Conservation (phyloP, 2,888 invertebrate genomes). For the Brachyopa scutellaris region DNA sequence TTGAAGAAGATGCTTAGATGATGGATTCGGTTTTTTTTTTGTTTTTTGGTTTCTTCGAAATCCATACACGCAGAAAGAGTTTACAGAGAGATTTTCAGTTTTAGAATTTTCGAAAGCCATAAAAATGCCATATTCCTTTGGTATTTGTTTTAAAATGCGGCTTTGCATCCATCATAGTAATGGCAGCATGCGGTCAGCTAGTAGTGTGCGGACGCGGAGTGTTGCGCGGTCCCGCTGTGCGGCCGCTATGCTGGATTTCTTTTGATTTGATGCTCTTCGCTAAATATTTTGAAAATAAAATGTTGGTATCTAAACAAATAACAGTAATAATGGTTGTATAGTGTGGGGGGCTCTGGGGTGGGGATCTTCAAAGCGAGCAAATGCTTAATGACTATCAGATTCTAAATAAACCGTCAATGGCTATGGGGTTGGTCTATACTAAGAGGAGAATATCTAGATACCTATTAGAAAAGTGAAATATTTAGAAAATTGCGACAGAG, state of each 20-base stretch:
- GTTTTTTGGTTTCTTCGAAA: neutral
- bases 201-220: constrained; percentile 53
- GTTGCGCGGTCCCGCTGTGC: constrained; percentile 60
- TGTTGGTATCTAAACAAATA: constrained; percentile 76
- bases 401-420: constrained; percentile 66
- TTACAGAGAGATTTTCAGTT: neutral
- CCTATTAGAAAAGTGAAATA: constrained; percentile 1
- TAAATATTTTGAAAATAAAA: constrained; percentile 76
- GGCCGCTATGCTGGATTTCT: constrained; percentile 45
- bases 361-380: constrained; percentile 64
- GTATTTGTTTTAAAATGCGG: constrained; percentile 73
- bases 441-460: constrained; percentile 12
- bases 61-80: neutral
- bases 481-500: constrained; percentile 36
- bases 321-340: constrained; percentile 72
- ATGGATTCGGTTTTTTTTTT: constrained; percentile 58
- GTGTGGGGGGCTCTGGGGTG: constrained; percentile 35
- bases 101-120: constrained; percentile 56
- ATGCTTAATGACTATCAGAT: constrained; percentile 67
- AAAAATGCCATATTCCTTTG: constrained; percentile 67
- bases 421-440: constrained; percentile 56
- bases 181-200: constrained; percentile 75
- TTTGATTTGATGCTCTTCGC: constrained; percentile 70
- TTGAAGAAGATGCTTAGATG: constrained; percentile 51
- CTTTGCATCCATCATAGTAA: constrained; percentile 75